Evolutionary conservation across 2,113 vertebrate genomes (phyloP).

Genomic region (Calyptomena viridis): DNA sequence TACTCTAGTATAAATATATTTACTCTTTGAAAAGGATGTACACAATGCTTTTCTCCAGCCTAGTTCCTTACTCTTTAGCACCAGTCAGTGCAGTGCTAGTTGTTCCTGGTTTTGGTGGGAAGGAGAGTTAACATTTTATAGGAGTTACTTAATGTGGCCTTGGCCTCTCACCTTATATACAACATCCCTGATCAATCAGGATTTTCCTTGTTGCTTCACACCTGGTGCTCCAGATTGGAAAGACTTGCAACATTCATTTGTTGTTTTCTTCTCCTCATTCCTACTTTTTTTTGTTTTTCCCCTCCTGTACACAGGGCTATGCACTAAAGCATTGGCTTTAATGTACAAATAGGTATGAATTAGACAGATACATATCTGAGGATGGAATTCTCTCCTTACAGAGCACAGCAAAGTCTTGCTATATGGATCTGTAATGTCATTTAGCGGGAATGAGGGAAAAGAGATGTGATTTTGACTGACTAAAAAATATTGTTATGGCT

Average conservation of each 20-base stretch:
- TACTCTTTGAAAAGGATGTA: not conserved
- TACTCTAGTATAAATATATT: not conserved
- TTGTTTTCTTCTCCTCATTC: not conserved
- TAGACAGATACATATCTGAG: not conserved
- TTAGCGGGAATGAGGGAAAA: not conserved
- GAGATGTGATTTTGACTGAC: not conserved
- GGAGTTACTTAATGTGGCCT: conserved; percentile 42
- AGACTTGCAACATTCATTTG: conserved; percentile 66
- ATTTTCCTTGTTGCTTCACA: conserved; percentile 60
- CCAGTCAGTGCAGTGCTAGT: not conserved
- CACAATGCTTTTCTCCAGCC: not conserved
- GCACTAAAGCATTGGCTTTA: conserved; percentile 34
- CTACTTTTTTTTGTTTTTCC: not conserved
- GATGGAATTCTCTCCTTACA: conserved; percentile 35
- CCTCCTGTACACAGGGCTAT: conserved; percentile 27
- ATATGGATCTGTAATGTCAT: not conserved
- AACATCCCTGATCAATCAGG: conserved; percentile 54
- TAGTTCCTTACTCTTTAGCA: not conserved
- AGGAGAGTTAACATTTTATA: not conserved
- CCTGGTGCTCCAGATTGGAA: not conserved
- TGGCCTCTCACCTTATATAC: conserved; percentile 47
- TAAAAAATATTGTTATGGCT: not conserved
- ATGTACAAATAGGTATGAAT: conserved; percentile 40
- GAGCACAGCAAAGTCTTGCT: not conserved
- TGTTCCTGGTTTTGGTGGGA: not conserved